Conservation (phyloP, 2,888 invertebrate genomes). For the Xanthia togata region DNA sequence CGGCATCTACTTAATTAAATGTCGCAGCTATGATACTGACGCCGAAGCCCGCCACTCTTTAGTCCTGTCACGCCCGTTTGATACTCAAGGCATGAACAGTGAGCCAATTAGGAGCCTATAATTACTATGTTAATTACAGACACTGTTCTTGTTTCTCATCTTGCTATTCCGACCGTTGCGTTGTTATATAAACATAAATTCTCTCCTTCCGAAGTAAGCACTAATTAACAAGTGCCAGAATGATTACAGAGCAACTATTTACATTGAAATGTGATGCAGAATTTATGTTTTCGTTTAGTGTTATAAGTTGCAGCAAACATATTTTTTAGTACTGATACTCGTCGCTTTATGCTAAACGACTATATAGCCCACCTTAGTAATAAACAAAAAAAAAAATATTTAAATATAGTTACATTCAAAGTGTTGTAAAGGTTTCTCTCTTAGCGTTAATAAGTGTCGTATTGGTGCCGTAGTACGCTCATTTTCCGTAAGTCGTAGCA, state of each 20-base stretch:
- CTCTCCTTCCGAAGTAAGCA: conserved; percentile 77
- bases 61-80: conserved; percentile 84
- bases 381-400: conserved; percentile 7
- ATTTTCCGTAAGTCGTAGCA: conserved; percentile 60
- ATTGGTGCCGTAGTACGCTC: conserved; percentile 41
- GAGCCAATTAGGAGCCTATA: conserved; percentile 89
- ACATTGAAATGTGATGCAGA: conserved; percentile 56
- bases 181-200: conserved; percentile 87
- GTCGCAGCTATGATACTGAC: conserved; percentile 72
- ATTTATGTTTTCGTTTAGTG: conserved; percentile 29
- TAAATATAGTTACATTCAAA: conserved; percentile 5
- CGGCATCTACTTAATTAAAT: conserved; percentile 83
- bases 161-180: conserved; percentile 82
- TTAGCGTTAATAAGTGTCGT: conserved; percentile 29
- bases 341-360: conserved; percentile 16
- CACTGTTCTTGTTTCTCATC: conserved; percentile 86
- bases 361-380: conserved; percentile 24
- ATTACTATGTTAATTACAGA: conserved; percentile 89
- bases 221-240: conserved; percentile 81
- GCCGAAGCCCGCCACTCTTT: conserved; percentile 68
- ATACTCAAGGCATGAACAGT: conserved; percentile 87
- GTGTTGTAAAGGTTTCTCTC: conserved; percentile 2
- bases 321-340: conserved; percentile 14
- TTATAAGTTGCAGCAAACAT: conserved; percentile 34
- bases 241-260: conserved; percentile 77